phyloP scores from a whole-genome alignment of 2,113 vertebrate species.

The Tiliqua scincoides region DNA sequence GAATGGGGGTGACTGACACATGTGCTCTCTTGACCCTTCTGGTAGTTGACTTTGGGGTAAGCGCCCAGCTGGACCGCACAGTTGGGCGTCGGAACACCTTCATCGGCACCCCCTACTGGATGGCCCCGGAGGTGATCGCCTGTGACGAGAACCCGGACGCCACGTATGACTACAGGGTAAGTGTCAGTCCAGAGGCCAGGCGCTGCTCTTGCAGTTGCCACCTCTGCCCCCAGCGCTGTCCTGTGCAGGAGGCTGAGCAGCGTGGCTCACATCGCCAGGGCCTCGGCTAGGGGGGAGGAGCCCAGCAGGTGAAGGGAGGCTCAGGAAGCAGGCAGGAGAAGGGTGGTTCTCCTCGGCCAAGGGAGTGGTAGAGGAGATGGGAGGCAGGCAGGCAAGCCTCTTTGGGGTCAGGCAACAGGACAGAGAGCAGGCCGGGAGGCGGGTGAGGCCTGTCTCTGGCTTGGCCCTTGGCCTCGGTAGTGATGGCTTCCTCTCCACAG shows the following conservation, averaged over 20 bases:
- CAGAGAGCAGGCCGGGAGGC: not conserved
- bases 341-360: no score
- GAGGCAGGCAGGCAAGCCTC: no score
- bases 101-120: conserved; percentile 95
- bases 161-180: conserved; percentile 93
- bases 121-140: conserved; percentile 94
- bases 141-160: conserved; percentile 94
- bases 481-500: conserved; percentile 72
- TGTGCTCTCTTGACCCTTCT: not conserved
- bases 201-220: no score
- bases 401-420: no score
- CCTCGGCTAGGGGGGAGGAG: no score
- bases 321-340: no score
- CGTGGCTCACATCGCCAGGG: no score
- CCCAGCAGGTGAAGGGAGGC: no score
- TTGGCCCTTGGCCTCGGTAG: no score
- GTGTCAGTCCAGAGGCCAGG: not conserved
- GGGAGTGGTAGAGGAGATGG: not conserved
- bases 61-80: conserved; percentile 90
- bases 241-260: no score
- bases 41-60: conserved; percentile 93
- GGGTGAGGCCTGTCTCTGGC: not conserved
- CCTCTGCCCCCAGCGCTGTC: no score
- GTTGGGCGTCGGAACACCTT: conserved; percentile 93
- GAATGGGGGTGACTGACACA: no score